Evolutionary conservation across 2,888 invertebrate genomes (phyloP), one percentile per base, ranked within the genome.

Genomic region (Agonopterix subpropinquella): DNA sequence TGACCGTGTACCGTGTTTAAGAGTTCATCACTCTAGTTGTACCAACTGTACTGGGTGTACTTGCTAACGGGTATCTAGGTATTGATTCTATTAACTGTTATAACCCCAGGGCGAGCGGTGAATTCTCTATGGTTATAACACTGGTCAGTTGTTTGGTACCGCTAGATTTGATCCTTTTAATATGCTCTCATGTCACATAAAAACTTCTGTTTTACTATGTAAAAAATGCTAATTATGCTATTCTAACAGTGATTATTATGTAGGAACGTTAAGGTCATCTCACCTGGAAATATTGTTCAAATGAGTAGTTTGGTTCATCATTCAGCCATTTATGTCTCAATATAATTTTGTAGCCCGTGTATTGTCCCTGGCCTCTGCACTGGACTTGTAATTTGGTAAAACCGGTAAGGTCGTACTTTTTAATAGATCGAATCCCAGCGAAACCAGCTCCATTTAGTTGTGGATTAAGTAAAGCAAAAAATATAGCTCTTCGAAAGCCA

Each of bases 401-500:
- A 8, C 77, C 80, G 0, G 80, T 77, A 4, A 92, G 72, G 64
- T 92, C 73, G 50, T 90, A 84, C 15, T 77, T 65, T 8, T 80
- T 83, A 10, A 77, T 61, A n/a, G 83, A 88, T 53, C 90, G 72
- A 53, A 91, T 84, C 9, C 92, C 92, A 36, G 92, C 92, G 68
- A 92, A 92, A 1, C 92, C 91, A 15, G 92, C 92, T 0, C 92
- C 92, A 56, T 92, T 92, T 8, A 89, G 81, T 73, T 92, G 92
- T 3, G 92, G 92, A 65, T 92, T 92, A 15, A 92, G 65, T 45
- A 92, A 71, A 2, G 90, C 89, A 59, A 92, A 92, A 58, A 92
- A 90, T 60, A 92, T 80, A 0, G 91, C 92, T 65, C 91, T 73
- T 64, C 91, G 89, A 55, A 90, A 92, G 36, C 87, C 72, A 55